Evolutionary conservation across 2,113 vertebrate genomes (phyloP).

Genomic region (Phalacrocorax brasilianus): DNA sequence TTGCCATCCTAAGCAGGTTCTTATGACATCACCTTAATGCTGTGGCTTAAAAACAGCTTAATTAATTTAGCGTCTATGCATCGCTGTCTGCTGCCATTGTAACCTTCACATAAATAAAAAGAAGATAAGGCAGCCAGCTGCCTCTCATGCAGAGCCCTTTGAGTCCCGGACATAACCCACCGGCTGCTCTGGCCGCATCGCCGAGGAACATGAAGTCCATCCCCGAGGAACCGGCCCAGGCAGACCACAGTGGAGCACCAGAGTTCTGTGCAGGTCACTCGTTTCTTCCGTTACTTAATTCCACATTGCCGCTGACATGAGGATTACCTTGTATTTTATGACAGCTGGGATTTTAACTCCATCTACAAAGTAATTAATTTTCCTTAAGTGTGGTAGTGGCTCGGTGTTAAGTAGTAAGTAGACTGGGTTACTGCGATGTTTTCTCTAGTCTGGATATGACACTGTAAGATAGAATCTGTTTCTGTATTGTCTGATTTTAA

Average conservation of each 20-base stretch:
- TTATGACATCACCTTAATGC: conserved; percentile 72
- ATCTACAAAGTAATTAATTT: neutral
- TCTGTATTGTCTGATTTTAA: neutral
- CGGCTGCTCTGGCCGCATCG: neutral
- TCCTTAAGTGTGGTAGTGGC: neutral
- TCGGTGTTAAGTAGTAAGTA: neutral
- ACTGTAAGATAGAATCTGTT: neutral
- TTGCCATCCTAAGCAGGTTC: conserved; percentile 63
- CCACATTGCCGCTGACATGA: neutral
- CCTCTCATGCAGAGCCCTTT: conserved; percentile 54
- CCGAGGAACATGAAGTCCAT: conserved; percentile 61
- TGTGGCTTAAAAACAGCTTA: conserved; percentile 53
- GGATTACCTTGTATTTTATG: neutral
- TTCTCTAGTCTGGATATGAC: neutral
- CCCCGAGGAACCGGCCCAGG: conserved; percentile 48
- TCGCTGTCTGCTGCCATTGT: conserved; percentile 13
- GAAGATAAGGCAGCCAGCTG: conserved; percentile 16
- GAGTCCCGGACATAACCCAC: neutral
- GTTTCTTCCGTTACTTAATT: conserved; percentile 13
- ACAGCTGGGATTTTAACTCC: neutral
- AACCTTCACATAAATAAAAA: conserved; percentile 54
- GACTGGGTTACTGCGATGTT: neutral
- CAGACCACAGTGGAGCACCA: conserved; percentile 33
- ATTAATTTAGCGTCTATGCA: conserved; percentile 27
- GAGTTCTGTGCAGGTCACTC: conserved; percentile 65